phyloP scores from a whole-genome alignment of 2,113 vertebrate species.

The Notiomystis cincta region DNA sequence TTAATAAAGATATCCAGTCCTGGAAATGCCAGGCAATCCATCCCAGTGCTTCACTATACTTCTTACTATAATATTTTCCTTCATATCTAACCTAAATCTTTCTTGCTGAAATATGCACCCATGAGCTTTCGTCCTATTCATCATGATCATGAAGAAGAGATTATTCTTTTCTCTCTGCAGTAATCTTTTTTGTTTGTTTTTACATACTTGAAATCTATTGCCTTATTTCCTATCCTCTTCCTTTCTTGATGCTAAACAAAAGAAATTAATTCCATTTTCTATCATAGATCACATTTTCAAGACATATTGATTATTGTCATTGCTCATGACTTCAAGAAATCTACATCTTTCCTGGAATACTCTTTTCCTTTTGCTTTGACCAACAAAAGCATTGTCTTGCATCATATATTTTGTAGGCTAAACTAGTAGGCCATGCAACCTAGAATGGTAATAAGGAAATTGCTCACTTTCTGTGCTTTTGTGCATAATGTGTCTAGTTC shows the following conservation, averaged over 20 bases:
- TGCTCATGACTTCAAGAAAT: background rate
- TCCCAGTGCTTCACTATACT: background rate
- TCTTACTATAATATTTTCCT: background rate
- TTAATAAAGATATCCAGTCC: background rate
- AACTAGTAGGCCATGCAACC: background rate
- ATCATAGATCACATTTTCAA: background rate
- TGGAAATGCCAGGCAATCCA: constrained; percentile 3
- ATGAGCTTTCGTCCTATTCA: constrained; percentile 4
- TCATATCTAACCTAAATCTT: constrained; percentile 22
- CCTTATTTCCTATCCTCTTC: background rate
- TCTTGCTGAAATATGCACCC: background rate
- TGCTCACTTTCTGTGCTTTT: background rate
- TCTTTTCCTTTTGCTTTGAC: background rate
- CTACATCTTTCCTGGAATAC: background rate
- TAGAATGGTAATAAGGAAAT: background rate
- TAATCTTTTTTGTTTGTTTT: constrained; percentile 2
- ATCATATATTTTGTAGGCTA: background rate
- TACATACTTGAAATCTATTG: constrained; percentile 4
- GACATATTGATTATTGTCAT: background rate
- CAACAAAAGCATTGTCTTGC: background rate
- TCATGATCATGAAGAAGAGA: background rate
- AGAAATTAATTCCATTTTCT: background rate
- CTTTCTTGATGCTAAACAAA: background rate
- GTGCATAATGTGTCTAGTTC: background rate
- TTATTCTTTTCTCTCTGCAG: background rate